Conservation (phyloP, 2,888 invertebrate genomes). For the Nomada ruficornis region DNA sequence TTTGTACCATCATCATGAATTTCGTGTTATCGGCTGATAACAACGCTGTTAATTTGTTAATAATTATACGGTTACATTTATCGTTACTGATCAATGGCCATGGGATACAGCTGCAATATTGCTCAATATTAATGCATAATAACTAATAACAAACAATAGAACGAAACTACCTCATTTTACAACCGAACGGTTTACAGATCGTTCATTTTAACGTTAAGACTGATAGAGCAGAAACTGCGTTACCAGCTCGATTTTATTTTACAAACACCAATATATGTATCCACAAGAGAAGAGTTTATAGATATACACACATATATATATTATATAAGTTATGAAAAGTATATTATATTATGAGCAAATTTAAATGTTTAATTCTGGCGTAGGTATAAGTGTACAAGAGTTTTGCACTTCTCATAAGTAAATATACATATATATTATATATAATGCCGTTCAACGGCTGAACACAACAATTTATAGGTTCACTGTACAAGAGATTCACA, state of each 20-base stretch:
- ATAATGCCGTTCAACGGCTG: constrained; percentile 29
- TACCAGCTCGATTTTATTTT: constrained; percentile 55
- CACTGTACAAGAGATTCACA: too few species aligned
- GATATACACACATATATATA: constrained; percentile 28
- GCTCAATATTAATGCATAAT: constrained; percentile 70
- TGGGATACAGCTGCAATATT: constrained; percentile 82
- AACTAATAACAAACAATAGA: constrained; percentile 48
- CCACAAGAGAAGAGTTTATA: constrained; percentile 39
- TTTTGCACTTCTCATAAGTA: constrained; percentile 28
- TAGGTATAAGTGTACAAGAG: constrained; percentile 35
- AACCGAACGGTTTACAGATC: constrained; percentile 44
- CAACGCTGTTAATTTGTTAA: constrained; percentile 78
- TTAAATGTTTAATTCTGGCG: constrained; percentile 52
- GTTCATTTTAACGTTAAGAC: constrained; percentile 67
- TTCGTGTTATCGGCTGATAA: constrained; percentile 75
- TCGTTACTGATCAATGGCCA: constrained; percentile 75
- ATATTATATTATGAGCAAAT: constrained; percentile 60
- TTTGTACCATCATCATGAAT: constrained; percentile 51
- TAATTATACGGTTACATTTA: constrained; percentile 72
- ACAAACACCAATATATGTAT: constrained; percentile 46
- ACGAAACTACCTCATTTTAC: constrained; percentile 67
- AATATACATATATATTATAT: neutral
- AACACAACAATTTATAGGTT: constrained; percentile 14
- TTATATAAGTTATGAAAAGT: constrained; percentile 50
- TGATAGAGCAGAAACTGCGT: constrained; percentile 56